A percentile compares a stretch with the other conserved stretches of the same genome.
These are phyloP conservation scores for Eucriotettix oculatus DNA, from an alignment of 2,888 invertebrate genomes.

Conservation along the genomic window DNA sequence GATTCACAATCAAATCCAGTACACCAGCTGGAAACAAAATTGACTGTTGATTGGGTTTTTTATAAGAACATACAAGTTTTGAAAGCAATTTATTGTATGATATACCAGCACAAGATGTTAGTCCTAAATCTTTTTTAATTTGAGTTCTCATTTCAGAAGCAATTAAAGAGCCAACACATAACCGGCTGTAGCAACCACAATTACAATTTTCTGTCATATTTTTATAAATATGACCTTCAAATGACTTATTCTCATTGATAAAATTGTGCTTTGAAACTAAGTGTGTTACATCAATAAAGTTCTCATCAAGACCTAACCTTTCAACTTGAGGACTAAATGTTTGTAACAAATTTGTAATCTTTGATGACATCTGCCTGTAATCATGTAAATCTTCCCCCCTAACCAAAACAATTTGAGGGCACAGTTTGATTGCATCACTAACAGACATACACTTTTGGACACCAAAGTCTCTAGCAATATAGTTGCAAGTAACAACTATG, in stretches of 20 bases:
- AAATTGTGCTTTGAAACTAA: slow-evolving; percentile 26
- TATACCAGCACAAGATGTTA: slow-evolving; percentile 69
- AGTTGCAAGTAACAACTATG: slow-evolving; percentile 71
- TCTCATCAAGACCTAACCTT: slow-evolving; percentile 71
- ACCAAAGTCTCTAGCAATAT: slow-evolving; percentile 58
- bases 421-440: slow-evolving; percentile 52
- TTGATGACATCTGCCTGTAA: slow-evolving; percentile 61
- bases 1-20: slow-evolving; percentile 43
- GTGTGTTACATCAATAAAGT: slow-evolving; percentile 62
- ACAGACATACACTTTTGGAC: slow-evolving; percentile 63
- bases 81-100: slow-evolving; percentile 71
- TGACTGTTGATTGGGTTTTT: slow-evolving; percentile 74
- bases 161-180: slow-evolving; percentile 45
- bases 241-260: slow-evolving; percentile 12
- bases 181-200: slow-evolving; percentile 10
- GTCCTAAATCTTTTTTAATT: slow-evolving; percentile 46
- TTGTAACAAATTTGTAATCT: slow-evolving; percentile 53
- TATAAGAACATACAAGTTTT: slow-evolving; percentile 39
- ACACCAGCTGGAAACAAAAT: slow-evolving; percentile 54
- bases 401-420: slow-evolving; percentile 57
- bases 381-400: slow-evolving; percentile 70
- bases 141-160: slow-evolving; percentile 59
- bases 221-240: slow-evolving; percentile 9
- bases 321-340: slow-evolving; percentile 59
- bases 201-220: slow-evolving; percentile 19